These are phyloP conservation scores for Rapana venosa DNA, from an alignment of 2,888 invertebrate species.

Conservation along the genomic window DNA sequence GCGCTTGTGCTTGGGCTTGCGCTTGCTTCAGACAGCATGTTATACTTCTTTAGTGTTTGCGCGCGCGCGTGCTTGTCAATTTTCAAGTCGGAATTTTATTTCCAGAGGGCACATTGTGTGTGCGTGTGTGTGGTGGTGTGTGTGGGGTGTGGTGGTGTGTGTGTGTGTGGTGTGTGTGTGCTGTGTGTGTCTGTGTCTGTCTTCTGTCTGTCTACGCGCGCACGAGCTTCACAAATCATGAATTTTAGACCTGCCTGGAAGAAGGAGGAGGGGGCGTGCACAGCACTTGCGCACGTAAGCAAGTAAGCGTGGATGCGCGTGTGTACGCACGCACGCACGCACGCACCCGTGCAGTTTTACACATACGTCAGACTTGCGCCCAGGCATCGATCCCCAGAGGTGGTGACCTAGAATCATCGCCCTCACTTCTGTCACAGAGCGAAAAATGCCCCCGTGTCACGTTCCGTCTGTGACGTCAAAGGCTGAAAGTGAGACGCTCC, in stretches of 20 bases:
- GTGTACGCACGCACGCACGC: neutral
- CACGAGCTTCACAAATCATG: neutral
- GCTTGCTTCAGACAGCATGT: neutral
- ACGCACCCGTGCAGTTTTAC: neutral
- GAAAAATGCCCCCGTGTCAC: neutral
- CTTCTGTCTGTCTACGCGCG: too few relatives aligned
- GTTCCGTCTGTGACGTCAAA: slow-evolving; percentile 22
- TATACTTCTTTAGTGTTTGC: too few relatives aligned
- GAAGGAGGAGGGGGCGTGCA: neutral
- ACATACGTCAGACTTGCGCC: neutral
- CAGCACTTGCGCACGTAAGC: neutral
- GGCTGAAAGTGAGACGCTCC: neutral
- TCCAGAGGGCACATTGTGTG: too few relatives aligned
- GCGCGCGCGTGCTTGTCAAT: too few relatives aligned
- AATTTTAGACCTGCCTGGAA: too few relatives aligned
- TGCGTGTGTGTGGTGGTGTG: too few relatives aligned
- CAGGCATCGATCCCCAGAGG: neutral
- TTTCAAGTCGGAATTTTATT: too few relatives aligned
- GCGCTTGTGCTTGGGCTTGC: neutral
- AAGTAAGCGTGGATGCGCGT: too few relatives aligned
- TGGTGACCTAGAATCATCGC: neutral
- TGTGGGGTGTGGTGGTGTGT: too few relatives aligned
- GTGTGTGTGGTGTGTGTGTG: too few relatives aligned
- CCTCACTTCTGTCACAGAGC: neutral
- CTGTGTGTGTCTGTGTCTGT: too few relatives aligned